A percentile compares a stretch with the other conserved stretches of the same genome.
These are phyloP conservation scores for Herpetotheres cachinnans DNA, from an alignment of 2,113 vertebrate genomes.

Conservation along the genomic window DNA sequence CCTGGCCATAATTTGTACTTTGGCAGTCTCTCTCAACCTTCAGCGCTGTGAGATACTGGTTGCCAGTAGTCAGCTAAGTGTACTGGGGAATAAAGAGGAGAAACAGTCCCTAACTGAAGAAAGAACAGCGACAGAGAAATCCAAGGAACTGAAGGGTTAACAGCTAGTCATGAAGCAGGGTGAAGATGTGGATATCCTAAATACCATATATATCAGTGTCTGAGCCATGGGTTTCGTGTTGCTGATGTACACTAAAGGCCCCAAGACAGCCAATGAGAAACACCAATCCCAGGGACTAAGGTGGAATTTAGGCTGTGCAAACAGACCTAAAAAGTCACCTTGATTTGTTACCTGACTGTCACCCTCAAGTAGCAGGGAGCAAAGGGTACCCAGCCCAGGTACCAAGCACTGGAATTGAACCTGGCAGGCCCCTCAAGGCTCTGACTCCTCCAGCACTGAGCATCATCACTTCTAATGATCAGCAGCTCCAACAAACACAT, in stretches of 20 bases:
- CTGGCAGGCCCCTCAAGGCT: neutral
- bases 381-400: neutral
- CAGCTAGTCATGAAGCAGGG: neutral
- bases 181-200: neutral
- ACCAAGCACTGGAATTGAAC: neutral
- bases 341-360: neutral
- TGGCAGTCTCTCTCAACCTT: neutral
- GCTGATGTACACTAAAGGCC: neutral
- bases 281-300: neutral
- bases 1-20: constrained; percentile 4
- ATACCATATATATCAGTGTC: neutral
- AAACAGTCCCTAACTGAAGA: neutral
- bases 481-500: neutral
- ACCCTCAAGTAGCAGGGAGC: neutral
- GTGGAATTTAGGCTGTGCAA: neutral
- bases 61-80: neutral
- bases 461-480: neutral
- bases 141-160: neutral
- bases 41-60: neutral
- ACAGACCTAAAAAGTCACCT: neutral
- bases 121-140: neutral
- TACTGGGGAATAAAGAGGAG: neutral
- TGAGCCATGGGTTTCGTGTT: neutral
- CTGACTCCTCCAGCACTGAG: neutral
- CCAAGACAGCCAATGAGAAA: neutral